phyloP scores from a whole-genome alignment of 1,140 invertebrate species.

The Melanaphis sacchari region DNA sequence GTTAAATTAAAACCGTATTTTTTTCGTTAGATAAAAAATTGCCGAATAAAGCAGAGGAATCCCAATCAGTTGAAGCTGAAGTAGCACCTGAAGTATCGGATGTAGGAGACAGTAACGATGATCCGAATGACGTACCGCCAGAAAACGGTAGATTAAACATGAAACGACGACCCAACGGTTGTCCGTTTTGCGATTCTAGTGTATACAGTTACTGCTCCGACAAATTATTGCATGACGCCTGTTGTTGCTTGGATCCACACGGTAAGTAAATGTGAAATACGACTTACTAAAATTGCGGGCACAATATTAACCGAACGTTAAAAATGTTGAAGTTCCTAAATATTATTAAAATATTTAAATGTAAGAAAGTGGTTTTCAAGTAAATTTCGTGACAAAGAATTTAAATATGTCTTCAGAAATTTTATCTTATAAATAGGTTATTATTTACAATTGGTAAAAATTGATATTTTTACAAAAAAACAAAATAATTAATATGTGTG shows the following conservation, averaged over 20 bases:
- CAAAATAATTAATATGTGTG: too few species aligned
- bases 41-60: slow-evolving; percentile 8
- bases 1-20: not conserved
- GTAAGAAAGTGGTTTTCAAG: not conserved
- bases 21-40: slow-evolving; percentile 6
- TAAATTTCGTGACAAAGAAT: not conserved
- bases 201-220: slow-evolving; percentile 78
- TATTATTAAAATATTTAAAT: too few species aligned
- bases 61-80: not conserved
- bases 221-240: slow-evolving; percentile 77
- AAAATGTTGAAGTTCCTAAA: too few species aligned
- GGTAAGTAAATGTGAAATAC: slow-evolving; percentile 64
- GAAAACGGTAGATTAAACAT: not conserved
- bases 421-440: not conserved
- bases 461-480: not conserved
- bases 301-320: too few species aligned
- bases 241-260: slow-evolving; percentile 70
- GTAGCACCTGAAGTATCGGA: not conserved
- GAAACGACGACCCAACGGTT: slow-evolving; percentile 62
- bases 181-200: slow-evolving; percentile 76
- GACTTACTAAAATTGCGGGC: not conserved
- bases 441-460: not conserved
- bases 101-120: not conserved
- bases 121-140: not conserved
- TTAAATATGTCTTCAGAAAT: not conserved